Conservation (phyloP, 2,888 invertebrate genomes). For the Thysanoteuthis rhombus region DNA sequence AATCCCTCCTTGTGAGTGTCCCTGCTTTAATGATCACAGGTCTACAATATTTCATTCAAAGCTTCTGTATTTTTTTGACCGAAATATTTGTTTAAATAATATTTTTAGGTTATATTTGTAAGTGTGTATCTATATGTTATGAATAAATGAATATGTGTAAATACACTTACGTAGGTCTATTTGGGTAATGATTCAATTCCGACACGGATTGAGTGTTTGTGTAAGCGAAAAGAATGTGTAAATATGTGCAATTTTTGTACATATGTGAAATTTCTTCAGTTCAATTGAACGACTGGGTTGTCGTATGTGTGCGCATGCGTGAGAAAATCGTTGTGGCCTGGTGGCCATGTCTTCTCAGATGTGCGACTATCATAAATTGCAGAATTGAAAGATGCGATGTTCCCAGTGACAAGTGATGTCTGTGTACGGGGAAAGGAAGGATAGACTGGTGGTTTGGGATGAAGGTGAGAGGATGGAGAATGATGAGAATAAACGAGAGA, state of each 20-base stretch:
- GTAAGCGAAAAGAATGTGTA: not conserved
- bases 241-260: not conserved
- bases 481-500: not conserved
- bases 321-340: not conserved
- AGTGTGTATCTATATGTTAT: not conserved
- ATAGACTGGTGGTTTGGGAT: not conserved
- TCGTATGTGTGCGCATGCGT: not conserved
- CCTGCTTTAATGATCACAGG: no score
- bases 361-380: conserved; percentile 12
- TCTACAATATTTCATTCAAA: no score
- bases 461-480: not conserved
- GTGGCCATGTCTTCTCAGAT: not conserved
- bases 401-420: not conserved
- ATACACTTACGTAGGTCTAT: not conserved
- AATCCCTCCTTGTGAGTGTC: no score
- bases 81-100: not conserved
- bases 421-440: not conserved
- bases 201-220: not conserved
- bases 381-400: not conserved
- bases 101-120: not conserved
- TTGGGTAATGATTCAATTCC: no score
- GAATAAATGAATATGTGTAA: not conserved
- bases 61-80: no score
- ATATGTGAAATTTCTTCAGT: not conserved
- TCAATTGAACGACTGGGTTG: not conserved